Base-by-base conservation (phyloP, 2,888 invertebrate genomes). In the Molanna angustata region DNA sequence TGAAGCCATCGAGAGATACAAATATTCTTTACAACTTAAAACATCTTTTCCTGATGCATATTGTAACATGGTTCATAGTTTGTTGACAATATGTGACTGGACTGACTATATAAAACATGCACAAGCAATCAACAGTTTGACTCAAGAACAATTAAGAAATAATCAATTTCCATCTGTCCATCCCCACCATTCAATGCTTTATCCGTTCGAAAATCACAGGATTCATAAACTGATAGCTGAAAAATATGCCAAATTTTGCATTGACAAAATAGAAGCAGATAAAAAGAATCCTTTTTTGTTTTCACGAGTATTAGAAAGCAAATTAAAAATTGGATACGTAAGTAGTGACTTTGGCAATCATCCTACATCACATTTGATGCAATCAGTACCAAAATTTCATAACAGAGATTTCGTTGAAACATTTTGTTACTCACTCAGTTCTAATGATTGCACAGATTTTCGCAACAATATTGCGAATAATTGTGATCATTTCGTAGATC, bases 281-380 rank as follows among this genome's bases (percentile, higher is more conserved):
- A 92, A 91, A 70, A 91, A 90, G 65, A 83, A 83, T 13, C 82
- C 87, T 0, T 93, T 88, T 69, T 84, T 82, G 64, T 88, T 86
- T 69, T 71, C 76, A 0, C 74, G 78, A n/a, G 83, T 84, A 48
- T 59, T 82, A 18, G 72, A 74, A 3, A 69, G 78, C 0, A 81
- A 92, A 4, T 71, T 95, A 31, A 80, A 83, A 52, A 86, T 94
- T 64, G 94, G 94, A 37, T 95, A 94, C 67, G 90, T 95, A 2
- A 93, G 93, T 61, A 94, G 93, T 2, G 94, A 95, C 69, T 95
- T 95, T 68, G 94, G 94, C 19, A 95, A 95, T 71, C 94, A 95
- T 73, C 94, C 94, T 33, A 95, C 94, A 9, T 92, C 93, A 37
- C 94, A 95, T 73, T 74, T 95, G 62, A 95, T 95, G 94, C 94